A percentile compares a stretch with the other conserved stretches of the same genome.
Evolutionary conservation across 2,888 invertebrate species (phyloP).

Genomic region (Apodemia mormo): DNA sequence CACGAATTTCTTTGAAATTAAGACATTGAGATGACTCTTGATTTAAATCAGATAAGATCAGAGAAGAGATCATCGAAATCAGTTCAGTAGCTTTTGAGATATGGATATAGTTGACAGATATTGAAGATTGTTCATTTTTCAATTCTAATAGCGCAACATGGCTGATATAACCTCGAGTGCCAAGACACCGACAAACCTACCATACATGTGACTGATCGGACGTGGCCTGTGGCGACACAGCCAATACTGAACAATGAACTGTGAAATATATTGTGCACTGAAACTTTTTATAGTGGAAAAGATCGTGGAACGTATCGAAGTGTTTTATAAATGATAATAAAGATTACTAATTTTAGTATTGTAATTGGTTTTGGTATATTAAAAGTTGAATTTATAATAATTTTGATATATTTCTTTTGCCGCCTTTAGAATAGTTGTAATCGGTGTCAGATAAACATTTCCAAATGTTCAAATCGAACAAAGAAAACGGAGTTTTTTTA

Average conservation of each 20-base stretch:
- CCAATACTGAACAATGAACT: conserved; percentile 30
- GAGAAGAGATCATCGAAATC: too few relatives aligned
- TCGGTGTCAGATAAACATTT: too few relatives aligned
- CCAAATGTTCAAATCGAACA: too few relatives aligned
- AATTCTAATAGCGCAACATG: conserved; percentile 47
- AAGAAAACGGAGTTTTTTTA: too few relatives aligned
- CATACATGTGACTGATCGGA: conserved; percentile 70
- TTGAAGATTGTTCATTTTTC: neutral
- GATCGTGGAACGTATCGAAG: neutral
- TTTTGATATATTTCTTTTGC: too few relatives aligned
- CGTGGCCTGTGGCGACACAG: conserved; percentile 59
- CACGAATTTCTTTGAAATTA: too few relatives aligned
- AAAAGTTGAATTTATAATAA: conserved; percentile 6
- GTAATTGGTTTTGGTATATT: conserved; percentile 9
- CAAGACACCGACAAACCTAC: conserved; percentile 63
- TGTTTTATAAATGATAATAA: neutral
- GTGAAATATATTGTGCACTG: neutral
- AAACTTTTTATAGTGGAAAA: neutral
- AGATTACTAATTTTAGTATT: conserved; percentile 10
- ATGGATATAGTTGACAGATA: too few relatives aligned
- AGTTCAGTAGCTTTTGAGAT: neutral
- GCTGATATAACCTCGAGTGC: conserved; percentile 42
- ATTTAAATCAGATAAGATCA: too few relatives aligned
- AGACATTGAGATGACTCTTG: too few relatives aligned
- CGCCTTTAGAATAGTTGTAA: too few relatives aligned